Conservation (phyloP, 1,140 invertebrate species). For the Drosophila navojoa region DNA sequence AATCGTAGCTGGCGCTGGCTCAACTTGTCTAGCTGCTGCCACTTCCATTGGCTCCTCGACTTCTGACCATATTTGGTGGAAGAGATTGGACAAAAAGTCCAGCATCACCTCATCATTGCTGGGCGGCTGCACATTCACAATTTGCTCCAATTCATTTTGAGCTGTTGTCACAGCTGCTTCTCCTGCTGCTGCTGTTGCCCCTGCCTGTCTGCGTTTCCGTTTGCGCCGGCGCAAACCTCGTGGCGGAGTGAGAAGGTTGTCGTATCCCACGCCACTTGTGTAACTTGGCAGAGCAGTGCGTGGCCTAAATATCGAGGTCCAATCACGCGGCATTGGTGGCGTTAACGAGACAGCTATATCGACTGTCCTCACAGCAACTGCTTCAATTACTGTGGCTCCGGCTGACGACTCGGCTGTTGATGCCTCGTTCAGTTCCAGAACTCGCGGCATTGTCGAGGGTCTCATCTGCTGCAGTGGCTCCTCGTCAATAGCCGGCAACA, state of each 20-base stretch:
- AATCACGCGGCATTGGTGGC: conserved; percentile 25
- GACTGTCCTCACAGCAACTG: background rate
- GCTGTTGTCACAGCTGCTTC: too few relatives aligned
- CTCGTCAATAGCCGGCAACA: conserved; percentile 56
- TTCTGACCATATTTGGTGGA: conserved; percentile 14
- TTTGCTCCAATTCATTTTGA: background rate
- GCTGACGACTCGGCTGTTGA: background rate
- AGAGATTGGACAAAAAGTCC: conserved; percentile 37
- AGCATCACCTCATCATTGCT: conserved; percentile 28
- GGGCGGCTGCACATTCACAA: background rate
- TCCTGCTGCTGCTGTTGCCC: background rate
- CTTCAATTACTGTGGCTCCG: background rate
- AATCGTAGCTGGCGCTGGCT: background rate
- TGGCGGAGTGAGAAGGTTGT: background rate
- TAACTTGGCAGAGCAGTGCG: conserved; percentile 31
- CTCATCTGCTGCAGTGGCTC: conserved; percentile 27
- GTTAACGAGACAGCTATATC: background rate
- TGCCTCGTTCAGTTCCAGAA: conserved; percentile 26
- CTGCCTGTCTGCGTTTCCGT: conserved; percentile 1
- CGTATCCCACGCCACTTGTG: background rate
- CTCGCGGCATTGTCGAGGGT: conserved; percentile 7
- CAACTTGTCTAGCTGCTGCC: background rate
- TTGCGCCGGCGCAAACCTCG: background rate
- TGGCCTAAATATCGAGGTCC: conserved; percentile 43
- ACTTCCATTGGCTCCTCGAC: background rate